Base-by-base conservation (phyloP, 2,113 vertebrate species). In the Enhydra lutris region DNA sequence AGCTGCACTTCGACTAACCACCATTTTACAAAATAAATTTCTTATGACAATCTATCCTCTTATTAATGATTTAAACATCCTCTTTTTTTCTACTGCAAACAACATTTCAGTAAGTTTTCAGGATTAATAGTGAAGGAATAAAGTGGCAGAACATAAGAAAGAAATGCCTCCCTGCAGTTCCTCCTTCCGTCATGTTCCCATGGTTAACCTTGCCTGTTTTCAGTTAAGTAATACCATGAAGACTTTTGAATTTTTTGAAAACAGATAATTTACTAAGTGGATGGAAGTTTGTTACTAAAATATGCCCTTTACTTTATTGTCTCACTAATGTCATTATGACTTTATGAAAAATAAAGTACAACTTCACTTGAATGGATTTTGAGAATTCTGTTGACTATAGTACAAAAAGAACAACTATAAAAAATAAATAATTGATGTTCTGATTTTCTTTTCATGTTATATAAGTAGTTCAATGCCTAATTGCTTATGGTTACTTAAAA, bases 361-460 rank as follows among this genome's bases (percentile, higher is more conserved):
- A 26, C 18, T 91, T 92, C 17, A 23, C 7, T 67, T 26, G 74
- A 86, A 69, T 82, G 67, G 45, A 47, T 47, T 92, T 81, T 95
- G 52, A 61, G 29, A 87, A 63, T 57, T 93, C 47, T 94, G 7
- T 73, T 52, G 42, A 69, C 71, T 63, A 39, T 1, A 45, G 59
- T 76, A 83, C 59, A 65, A 65, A 86, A 39, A 97, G 52, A 87
- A 88, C 7, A 61, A 86, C 59, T 47, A 1, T 45, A 80, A 94
- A 95, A 65, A 59, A 69, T 34, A 85, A 96, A 81, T 73, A 29
- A 85, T 17, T 45, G 24, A 76, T 92, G 57, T 14, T 90, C 67
- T 65, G 12, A 36, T 82, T 95, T 97, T 97, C 7, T 82, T 95
- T 87, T 88, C 39, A 84, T 18, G 21, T 31, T 47, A 95, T 21